Base-by-base conservation (phyloP, 2,113 vertebrate genomes). In the Trachemys scripta region DNA sequence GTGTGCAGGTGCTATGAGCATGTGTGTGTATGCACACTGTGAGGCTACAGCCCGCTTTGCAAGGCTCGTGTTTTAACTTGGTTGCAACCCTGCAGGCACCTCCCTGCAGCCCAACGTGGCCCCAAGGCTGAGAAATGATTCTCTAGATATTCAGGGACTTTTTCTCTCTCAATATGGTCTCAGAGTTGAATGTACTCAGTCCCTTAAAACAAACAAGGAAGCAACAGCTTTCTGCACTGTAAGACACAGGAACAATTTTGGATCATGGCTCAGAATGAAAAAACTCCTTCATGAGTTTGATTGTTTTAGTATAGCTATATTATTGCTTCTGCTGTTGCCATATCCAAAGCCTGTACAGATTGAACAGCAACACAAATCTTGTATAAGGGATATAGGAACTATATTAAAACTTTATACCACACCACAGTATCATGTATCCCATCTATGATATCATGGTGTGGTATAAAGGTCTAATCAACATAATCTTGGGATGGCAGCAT, bases 241-340 rank as follows among this genome's bases (percentile, higher is more conserved):
- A 53, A 80, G 19, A 53, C 14, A 3, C 79, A 80, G 19, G 35
- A 80, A n/a, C 29, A 53, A 53, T 35, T 31, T 51, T 51, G 49
- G 50, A 53, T 3, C 38, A 5, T 72, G 27, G 4, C 45, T 83
- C 47, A 35, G 86, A 84, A 20, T 29, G 38, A 31, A 62, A 62
- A 51, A 51, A n/a, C 10, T 12, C 19, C 31, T 12, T n/a, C 56
- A 14, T 29, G 0, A 38, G 25, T 76, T 24, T 76, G 42, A 47
- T 0, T 79, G 79, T 51, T 53, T 50, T 45, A 59, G 38, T 22
- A 72, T 72, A 72, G 31, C 19, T 72, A 17, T n/a, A 14, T 29
- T 10, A 45, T 45, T 78, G 1, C 47, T 51, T 27, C 22, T 13
- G 20, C 54, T 69, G 35, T 86, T 56, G 24, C 42, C 4, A 56